Evolutionary conservation across 2,113 vertebrate species (phyloP), one percentile per base, ranked within the genome.

Genomic region (Menura novaehollandiae): DNA sequence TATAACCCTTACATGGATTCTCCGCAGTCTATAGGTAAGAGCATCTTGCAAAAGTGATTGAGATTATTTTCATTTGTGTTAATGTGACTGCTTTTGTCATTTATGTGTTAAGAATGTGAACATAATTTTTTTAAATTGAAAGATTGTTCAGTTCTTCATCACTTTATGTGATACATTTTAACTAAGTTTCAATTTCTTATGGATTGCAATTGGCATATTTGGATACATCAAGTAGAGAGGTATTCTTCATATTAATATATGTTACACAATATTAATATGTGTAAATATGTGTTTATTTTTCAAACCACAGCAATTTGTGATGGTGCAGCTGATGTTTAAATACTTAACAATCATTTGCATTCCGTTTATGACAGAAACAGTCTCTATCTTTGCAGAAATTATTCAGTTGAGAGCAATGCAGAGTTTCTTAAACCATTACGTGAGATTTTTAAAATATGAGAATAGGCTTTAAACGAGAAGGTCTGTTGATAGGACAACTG

Each of bases 1-100:
- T 99, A 99, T 97, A 99, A 99, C 91, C 99, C 99, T 30, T 99
- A 99, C 75, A 99, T 99, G 99, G 99, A 99, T 97, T 99, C 99
- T 66, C 99, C 99, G 19, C 99, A 99, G 97, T 99, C 99, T 96
- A 99, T 99, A 99, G 99, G 99, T 99, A 98, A 91, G 98, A 81
- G 6, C 17, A 26, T 79, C 17, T 52, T 88, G 46, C 30, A 91
- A 81, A 78, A 92, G 41, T 37, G 11, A 33, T 85, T n/a, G 26
- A 83, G 17, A 51, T 67, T 35, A 9, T 84, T 80, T 72, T 52
- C 4, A 3, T 77, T 86, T 77, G 7, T 21, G 8, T 74, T 52
- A 47, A 35, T 63, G 17, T 52, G 37, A 49, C 46, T 83, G 27
- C 24, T 55, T 89, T 81, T 68, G 53, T 44, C 12, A 51, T n/a